Conservation (phyloP, 2,113 vertebrate genomes). For the Eulemur macaco region DNA sequence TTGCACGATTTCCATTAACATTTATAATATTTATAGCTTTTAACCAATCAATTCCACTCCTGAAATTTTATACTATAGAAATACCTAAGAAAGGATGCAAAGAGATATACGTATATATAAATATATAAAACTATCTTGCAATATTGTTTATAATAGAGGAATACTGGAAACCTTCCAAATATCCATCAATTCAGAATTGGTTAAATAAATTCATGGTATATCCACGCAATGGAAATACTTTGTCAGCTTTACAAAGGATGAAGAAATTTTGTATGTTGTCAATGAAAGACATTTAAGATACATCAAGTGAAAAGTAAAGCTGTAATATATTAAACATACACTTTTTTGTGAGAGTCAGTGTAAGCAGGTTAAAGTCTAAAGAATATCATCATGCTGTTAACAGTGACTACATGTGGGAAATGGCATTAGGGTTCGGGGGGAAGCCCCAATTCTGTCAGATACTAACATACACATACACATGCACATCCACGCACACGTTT, state of each 20-base stretch:
- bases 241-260: background rate
- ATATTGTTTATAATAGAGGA: background rate
- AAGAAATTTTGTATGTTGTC: background rate
- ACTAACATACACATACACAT: background rate
- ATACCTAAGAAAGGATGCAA: background rate
- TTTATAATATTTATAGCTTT: background rate
- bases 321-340: background rate
- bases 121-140: background rate
- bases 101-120: background rate
- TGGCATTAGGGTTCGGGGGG: background rate
- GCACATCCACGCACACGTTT: too few species aligned
- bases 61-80: constrained; percentile 17
- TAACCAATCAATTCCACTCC: background rate
- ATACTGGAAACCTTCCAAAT: background rate
- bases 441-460: background rate
- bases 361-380: background rate
- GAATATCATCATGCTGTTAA: background rate
- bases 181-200: background rate
- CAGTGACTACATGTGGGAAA: background rate
- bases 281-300: background rate
- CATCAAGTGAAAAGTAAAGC: background rate
- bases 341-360: background rate
- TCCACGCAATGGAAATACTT: background rate
- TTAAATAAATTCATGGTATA: background rate
- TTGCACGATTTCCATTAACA: background rate